A percentile compares a stretch with the other conserved stretches of the same genome.
Conservation (phyloP, 2,113 vertebrate genomes). For the Chaenogobius annularis region DNA sequence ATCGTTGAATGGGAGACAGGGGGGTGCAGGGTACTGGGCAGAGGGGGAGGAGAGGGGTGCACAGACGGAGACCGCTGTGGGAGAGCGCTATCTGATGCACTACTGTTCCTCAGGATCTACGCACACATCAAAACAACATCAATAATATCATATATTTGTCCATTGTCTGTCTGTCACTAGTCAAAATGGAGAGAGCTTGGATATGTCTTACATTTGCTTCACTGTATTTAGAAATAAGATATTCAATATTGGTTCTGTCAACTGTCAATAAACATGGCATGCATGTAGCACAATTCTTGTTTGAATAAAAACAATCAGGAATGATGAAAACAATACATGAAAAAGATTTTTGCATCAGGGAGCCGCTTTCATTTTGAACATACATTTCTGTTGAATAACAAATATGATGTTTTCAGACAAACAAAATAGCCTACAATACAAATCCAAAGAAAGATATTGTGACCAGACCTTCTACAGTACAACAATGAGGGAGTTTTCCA, state of each 20-base stretch:
- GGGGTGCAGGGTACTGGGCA: slow-evolving; percentile 46
- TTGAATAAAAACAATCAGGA: not conserved
- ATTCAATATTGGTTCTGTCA: no score
- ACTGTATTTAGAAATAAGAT: not conserved
- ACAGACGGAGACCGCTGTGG: slow-evolving; percentile 77
- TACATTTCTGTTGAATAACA: no score
- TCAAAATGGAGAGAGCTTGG: slow-evolving; percentile 34
- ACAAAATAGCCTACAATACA: not conserved
- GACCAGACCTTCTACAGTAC: slow-evolving; percentile 1
- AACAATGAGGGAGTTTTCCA: slow-evolving; percentile 39
- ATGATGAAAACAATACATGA: not conserved
- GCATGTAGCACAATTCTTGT: not conserved
- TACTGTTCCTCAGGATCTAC: slow-evolving; percentile 80
- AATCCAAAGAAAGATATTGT: not conserved
- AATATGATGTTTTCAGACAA: not conserved
- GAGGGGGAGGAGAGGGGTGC: slow-evolving; percentile 64
- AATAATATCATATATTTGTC: slow-evolving; percentile 78
- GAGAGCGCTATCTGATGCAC: slow-evolving; percentile 85
- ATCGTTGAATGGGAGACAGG: slow-evolving; percentile 79
- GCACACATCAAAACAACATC: slow-evolving; percentile 78
- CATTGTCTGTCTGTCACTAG: slow-evolving; percentile 43
- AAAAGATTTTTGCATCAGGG: not conserved
- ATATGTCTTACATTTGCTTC: not conserved
- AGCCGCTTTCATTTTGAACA: no score
- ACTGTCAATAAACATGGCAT: not conserved